Base-by-base conservation (phyloP, 2,888 invertebrate genomes). In the Mythimna vitellina region DNA sequence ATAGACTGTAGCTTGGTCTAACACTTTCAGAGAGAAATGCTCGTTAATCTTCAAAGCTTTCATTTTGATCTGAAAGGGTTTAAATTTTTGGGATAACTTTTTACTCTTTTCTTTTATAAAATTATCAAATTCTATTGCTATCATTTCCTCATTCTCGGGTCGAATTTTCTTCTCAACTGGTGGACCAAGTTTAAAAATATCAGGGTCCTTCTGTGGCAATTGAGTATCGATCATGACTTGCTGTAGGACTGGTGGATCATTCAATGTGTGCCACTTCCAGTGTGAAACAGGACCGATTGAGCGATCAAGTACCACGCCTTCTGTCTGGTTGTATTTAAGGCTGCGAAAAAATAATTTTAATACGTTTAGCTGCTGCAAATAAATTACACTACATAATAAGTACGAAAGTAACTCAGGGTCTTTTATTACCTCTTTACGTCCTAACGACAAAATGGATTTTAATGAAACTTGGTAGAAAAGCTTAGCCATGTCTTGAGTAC, bases 261-360 rank as follows among this genome's bases (percentile, higher is more conserved):
- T 96, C 58, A 96, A 80, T 0, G 94, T 92, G 73, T 96, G 96
- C 96, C 96, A 96, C 82, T 95, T 94, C 96, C 96, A 96, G 61
- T 94, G 93, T 5, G 95, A 91, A 3, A 92, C 91, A 0, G 96
- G 96, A 1, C 96, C 96, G 9, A 96, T 90, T 29, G 82, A 85
- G 61, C 92, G 90, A 75, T 96, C 96, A 12, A 96, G 87, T 1
- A 96, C 86, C 14, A 95, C 92, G n/a, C 96, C 96, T 89, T 96
- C 96, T 0, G 95, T 94, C 86, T 96, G 96, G 78, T 96, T 96
- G 79, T 95, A 96, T 88, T 96, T 96, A 7, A 96, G 84, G 68
- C 96, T 96, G 77, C 42, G 83, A 86, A 76, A 56, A 25, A 70
- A 74, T 65, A 22, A 29, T 17, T 20, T 38, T 14, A 38, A 25